phyloP scores from a whole-genome alignment of 2,113 vertebrate species.

The Hucho hucho region DNA sequence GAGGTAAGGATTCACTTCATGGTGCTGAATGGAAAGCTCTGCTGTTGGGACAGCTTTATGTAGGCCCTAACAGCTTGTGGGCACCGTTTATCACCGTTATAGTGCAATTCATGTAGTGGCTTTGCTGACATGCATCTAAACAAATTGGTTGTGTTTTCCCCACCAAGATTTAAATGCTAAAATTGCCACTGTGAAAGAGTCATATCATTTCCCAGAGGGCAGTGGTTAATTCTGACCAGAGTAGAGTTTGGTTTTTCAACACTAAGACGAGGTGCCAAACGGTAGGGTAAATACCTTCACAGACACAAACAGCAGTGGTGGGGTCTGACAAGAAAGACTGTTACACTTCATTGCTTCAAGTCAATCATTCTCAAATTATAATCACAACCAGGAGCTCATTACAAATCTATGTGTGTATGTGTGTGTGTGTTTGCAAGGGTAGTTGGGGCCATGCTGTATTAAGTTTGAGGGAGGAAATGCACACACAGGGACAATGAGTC shows the following conservation, averaged over 20 bases:
- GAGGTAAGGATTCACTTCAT: no score
- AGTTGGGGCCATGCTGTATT: constrained; percentile 55
- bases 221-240: background rate
- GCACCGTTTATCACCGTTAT: no score
- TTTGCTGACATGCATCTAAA: no score
- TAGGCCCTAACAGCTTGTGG: no score
- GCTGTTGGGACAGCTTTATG: no score
- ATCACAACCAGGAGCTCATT: constrained; percentile 44
- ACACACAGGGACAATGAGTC: constrained; percentile 43
- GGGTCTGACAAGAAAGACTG: constrained; percentile 9
- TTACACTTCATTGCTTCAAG: constrained; percentile 36
- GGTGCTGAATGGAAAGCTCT: no score
- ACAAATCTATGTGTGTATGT: constrained; percentile 36
- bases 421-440: constrained; percentile 39
- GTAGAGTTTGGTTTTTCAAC: background rate
- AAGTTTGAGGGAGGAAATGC: constrained; percentile 36
- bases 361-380: constrained; percentile 66
- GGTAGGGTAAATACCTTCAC: background rate
- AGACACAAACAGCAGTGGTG: background rate
- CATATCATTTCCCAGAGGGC: background rate
- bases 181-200: background rate
- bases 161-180: no score
- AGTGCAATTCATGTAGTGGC: no score
- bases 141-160: no score
- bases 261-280: background rate